Evolutionary conservation across 2,888 invertebrate species (phyloP).

Genomic region (Troides oblongomaculatus): DNA sequence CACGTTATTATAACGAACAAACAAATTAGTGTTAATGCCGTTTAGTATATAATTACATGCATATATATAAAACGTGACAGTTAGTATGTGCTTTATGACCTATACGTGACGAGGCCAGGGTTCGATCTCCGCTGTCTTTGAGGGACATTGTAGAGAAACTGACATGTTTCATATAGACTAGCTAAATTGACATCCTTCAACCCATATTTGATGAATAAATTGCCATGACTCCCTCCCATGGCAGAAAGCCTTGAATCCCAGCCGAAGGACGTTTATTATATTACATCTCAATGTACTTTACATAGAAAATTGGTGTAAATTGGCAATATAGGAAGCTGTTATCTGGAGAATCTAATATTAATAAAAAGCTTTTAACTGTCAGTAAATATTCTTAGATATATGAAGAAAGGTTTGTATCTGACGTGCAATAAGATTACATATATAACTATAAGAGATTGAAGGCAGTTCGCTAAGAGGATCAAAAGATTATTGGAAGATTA

Average conservation of each 20-base stretch:
- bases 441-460: neutral
- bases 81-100: neutral
- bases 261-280: too few species aligned
- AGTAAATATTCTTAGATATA: neutral
- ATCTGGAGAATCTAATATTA: neutral
- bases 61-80: neutral
- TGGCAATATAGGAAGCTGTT: too few species aligned
- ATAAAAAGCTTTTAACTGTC: neutral
- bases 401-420: neutral
- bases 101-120: too few species aligned
- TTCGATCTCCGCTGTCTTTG: too few species aligned
- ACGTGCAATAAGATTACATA: neutral
- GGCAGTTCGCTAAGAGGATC: constrained; percentile 17
- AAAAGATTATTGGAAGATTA: constrained; percentile 43
- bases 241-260: too few species aligned
- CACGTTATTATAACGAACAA: neutral
- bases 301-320: too few species aligned
- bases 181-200: too few species aligned
- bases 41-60: neutral
- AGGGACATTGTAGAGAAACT: too few species aligned
- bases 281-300: too few species aligned
- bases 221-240: too few species aligned
- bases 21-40: neutral
- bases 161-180: too few species aligned
- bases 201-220: too few species aligned